Percentiles rank a stretch among this genome's conserved stretches.
These are phyloP conservation scores for Melinaea marsaeus DNA, from an alignment of 2,888 invertebrate species.

Conservation along the genomic window DNA sequence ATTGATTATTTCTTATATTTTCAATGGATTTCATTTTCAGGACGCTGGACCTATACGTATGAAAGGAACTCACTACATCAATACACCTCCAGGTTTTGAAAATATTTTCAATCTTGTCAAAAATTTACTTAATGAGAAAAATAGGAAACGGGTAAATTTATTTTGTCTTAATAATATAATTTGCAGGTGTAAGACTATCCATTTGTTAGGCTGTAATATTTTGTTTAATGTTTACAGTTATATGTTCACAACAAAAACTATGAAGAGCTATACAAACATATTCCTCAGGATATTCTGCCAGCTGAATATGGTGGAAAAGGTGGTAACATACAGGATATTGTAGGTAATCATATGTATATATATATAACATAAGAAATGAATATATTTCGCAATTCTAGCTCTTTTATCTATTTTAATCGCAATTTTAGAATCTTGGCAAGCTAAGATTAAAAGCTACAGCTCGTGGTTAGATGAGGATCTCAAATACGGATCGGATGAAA, in stretches of 20 bases:
- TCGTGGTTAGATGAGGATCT: slow-evolving; percentile 74
- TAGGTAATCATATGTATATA: slow-evolving; percentile 38
- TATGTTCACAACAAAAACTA: slow-evolving; percentile 73
- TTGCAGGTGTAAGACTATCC: neutral
- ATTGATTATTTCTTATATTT: neutral
- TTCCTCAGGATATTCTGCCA: slow-evolving; percentile 79
- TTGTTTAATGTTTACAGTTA: slow-evolving; percentile 48
- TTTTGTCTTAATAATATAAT: neutral
- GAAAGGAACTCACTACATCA: slow-evolving; percentile 78
- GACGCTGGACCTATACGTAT: slow-evolving; percentile 78
- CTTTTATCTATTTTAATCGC: neutral
- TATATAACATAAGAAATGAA: neutral
- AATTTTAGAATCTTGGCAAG: slow-evolving; percentile 53
- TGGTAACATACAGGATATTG: slow-evolving; percentile 70
- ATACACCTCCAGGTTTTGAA: slow-evolving; percentile 77
- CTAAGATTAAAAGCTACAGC: slow-evolving; percentile 67
- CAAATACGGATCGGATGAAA: slow-evolving; percentile 73
- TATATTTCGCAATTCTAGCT: neutral
- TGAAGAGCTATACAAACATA: slow-evolving; percentile 75
- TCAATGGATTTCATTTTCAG: slow-evolving; percentile 51
- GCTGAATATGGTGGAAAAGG: slow-evolving; percentile 82
- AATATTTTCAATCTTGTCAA: slow-evolving; percentile 73
- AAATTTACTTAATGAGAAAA: slow-evolving; percentile 76
- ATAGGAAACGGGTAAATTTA: slow-evolving; percentile 71
- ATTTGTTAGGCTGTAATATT: neutral